phyloP scores from a whole-genome alignment of 2,113 vertebrate species.

The Chaetops frenatus region DNA sequence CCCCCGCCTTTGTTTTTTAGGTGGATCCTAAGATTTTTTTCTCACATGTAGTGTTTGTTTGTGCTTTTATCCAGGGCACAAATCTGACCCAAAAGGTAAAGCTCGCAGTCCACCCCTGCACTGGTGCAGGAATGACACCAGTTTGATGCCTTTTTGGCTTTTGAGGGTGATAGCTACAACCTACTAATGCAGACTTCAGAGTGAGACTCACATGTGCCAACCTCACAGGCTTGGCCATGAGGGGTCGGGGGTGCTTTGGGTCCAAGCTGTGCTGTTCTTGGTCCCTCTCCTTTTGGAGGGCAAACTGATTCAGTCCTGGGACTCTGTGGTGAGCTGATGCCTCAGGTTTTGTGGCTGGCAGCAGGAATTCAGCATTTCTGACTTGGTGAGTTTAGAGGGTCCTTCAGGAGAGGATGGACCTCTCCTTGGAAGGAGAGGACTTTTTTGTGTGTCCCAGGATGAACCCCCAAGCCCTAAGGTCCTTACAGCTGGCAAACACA shows the following conservation, averaged over 20 bases:
- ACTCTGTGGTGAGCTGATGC: neutral
- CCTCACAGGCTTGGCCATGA: neutral
- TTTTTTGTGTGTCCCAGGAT: neutral
- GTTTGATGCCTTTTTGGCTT: neutral
- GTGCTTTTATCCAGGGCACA: neutral
- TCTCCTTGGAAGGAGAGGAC: neutral
- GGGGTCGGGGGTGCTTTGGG: neutral
- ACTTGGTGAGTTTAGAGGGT: neutral
- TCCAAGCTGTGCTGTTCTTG: neutral
- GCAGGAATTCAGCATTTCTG: neutral
- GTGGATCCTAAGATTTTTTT: neutral
- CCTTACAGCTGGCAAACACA: neutral
- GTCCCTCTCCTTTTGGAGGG: neutral
- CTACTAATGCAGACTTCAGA: neutral
- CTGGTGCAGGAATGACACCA: neutral
- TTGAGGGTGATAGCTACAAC: neutral
- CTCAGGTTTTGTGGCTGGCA: neutral
- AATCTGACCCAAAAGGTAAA: neutral
- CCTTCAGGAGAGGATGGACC: neutral
- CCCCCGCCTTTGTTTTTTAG: neutral
- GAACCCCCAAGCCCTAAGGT: neutral
- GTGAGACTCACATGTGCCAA: neutral
- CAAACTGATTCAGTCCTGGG: neutral
- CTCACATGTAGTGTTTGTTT: neutral
- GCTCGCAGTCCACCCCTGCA: neutral